Conservation (phyloP, 53 echinoderm and acorn worm species). For the Holothuria scabra region DNA sequence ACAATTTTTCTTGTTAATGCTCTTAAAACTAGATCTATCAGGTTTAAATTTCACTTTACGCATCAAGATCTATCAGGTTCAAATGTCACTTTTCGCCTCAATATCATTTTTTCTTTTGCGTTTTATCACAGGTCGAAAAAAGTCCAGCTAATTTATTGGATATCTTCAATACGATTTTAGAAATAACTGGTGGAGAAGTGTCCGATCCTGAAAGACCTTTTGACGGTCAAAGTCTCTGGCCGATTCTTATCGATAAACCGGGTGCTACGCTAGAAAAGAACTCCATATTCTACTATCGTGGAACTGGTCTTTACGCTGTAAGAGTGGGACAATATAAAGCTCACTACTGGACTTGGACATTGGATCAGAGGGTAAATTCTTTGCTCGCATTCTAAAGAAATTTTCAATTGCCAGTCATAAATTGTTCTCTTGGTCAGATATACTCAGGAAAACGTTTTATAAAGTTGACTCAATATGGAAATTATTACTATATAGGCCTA, state of each 20-base stretch:
- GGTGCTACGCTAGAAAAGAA: background rate
- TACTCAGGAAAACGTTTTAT: background rate
- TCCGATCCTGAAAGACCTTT: background rate
- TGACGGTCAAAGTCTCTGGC: constrained; percentile 22
- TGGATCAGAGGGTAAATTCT: background rate
- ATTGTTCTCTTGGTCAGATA: background rate
- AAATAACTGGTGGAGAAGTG: constrained; percentile 4
- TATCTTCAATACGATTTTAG: background rate
- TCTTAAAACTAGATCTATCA: too few species aligned
- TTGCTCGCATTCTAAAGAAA: too few species aligned
- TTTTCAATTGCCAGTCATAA: background rate
- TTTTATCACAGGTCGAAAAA: background rate
- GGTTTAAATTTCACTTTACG: too few species aligned
- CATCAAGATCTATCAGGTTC: too few species aligned
- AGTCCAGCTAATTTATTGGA: constrained; percentile 1
- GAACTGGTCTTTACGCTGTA: too few species aligned
- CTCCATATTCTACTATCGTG: too few species aligned
- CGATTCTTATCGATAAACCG: background rate
- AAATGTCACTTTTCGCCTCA: too few species aligned
- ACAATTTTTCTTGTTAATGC: too few species aligned
- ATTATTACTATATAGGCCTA: background rate
- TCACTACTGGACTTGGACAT: background rate
- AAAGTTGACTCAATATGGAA: background rate
- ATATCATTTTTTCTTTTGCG: too few species aligned
- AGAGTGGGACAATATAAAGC: too few species aligned